These are phyloP conservation scores for Mythimna vitellina DNA, from an alignment of 2,888 invertebrate species.

Conservation along the genomic window DNA sequence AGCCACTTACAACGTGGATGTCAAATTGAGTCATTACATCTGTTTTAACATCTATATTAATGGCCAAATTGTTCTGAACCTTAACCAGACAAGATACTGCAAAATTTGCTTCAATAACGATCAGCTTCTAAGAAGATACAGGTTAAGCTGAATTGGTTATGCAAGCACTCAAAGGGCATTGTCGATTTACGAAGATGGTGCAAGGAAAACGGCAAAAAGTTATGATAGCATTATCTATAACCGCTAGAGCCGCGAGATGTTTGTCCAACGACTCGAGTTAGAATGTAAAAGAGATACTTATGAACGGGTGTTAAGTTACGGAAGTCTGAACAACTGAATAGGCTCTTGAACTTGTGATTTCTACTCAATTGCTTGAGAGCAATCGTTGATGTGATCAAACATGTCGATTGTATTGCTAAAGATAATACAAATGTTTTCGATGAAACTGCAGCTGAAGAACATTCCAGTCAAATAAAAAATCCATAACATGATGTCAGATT, in stretches of 20 bases:
- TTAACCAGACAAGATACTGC: conserved; percentile 34
- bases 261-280: conserved; percentile 58
- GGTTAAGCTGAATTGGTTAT: conserved; percentile 47
- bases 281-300: conserved; percentile 60
- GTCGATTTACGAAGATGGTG: conserved; percentile 63
- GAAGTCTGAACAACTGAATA: conserved; percentile 57
- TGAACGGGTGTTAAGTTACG: conserved; percentile 58
- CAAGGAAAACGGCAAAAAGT: conserved; percentile 63
- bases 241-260: conserved; percentile 53
- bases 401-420: conserved; percentile 37
- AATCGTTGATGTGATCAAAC: conserved; percentile 49
- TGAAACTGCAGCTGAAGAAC: conserved; percentile 30
- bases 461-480: conserved; percentile 28
- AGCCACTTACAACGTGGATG: conserved; percentile 80
- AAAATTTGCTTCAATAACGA: conserved; percentile 36
- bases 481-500: conserved; percentile 51
- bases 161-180: conserved; percentile 55
- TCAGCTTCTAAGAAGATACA: conserved; percentile 37
- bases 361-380: conserved; percentile 47
- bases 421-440: conserved; percentile 39
- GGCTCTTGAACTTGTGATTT: conserved; percentile 59
- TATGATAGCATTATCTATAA: conserved; percentile 66
- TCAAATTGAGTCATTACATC: conserved; percentile 84
- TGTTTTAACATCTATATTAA: conserved; percentile 75
- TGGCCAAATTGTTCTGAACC: conserved; percentile 58